Evolutionary conservation across 2,888 invertebrate genomes (phyloP).

Genomic region (Melangyna quadrimaculata): DNA sequence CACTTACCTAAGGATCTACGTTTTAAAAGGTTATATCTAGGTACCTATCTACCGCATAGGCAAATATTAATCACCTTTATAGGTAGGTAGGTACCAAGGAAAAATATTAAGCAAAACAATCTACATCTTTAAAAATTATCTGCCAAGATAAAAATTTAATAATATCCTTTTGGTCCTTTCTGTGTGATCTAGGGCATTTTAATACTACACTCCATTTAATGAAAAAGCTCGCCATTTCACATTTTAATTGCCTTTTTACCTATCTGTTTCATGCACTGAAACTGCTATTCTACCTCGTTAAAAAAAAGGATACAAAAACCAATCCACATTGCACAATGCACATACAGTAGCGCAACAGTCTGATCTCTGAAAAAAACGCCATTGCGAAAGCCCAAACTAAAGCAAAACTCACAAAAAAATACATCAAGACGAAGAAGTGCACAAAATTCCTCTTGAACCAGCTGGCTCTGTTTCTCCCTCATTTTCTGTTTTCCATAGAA

Average conservation of each 20-base stretch:
- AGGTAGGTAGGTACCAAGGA: no score
- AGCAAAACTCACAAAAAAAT: constrained; percentile 17
- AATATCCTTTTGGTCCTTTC: neutral
- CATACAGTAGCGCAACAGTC: constrained; percentile 33
- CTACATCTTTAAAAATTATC: no score
- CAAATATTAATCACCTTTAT: no score
- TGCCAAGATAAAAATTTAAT: no score
- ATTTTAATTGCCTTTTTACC: neutral
- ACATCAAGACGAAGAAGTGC: neutral
- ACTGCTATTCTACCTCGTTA: neutral
- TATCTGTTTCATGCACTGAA: neutral
- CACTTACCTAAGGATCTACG: no score
- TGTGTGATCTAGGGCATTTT: neutral
- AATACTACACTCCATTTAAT: neutral
- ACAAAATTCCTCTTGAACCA: constrained; percentile 4
- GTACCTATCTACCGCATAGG: no score
- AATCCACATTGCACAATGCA: neutral
- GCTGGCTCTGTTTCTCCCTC: neutral
- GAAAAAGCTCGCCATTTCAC: neutral
- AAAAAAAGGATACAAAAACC: neutral
- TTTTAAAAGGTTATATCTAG: no score
- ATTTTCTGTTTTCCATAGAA: neutral
- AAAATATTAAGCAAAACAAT: no score
- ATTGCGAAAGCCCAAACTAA: constrained; percentile 50
- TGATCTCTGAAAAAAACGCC: constrained; percentile 44